phyloP scores from a whole-genome alignment of 2,797 vertebrate genomes.

The Sphenopsis melanotis region DNA sequence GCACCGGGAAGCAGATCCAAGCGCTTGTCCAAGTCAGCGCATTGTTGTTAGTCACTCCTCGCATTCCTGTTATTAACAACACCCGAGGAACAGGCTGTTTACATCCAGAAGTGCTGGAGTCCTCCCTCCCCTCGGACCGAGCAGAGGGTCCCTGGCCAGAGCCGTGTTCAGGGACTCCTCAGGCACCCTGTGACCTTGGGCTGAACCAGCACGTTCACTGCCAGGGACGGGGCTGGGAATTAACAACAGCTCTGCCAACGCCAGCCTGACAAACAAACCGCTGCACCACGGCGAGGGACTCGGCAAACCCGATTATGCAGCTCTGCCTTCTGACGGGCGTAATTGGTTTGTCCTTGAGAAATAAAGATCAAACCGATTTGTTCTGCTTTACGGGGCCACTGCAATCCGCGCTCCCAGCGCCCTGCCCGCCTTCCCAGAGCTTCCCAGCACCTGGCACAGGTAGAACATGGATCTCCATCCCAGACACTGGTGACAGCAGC shows the following conservation, averaged over 20 bases:
- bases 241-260: fast-evolving
- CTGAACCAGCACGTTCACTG: background rate
- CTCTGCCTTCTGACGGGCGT: background rate
- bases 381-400: background rate
- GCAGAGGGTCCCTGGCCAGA: background rate
- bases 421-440: background rate
- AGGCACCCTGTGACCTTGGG: background rate
- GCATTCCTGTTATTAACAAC: background rate
- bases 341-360: constrained; percentile 48
- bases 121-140: background rate
- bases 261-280: background rate
- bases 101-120: background rate
- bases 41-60: background rate
- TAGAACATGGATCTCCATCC: fast-evolving
- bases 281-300: background rate
- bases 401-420: background rate
- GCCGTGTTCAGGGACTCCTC: background rate
- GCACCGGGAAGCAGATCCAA: background rate
- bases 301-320: constrained; percentile 16
- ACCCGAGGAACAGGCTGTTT: background rate
- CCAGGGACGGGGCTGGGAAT: background rate
- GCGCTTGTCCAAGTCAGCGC: background rate
- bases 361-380: constrained; percentile 30
- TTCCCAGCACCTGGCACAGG: background rate
- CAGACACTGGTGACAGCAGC: fast-evolving